Base-by-base conservation (phyloP, 2,888 invertebrate genomes). In the Achlya flavicornis region DNA sequence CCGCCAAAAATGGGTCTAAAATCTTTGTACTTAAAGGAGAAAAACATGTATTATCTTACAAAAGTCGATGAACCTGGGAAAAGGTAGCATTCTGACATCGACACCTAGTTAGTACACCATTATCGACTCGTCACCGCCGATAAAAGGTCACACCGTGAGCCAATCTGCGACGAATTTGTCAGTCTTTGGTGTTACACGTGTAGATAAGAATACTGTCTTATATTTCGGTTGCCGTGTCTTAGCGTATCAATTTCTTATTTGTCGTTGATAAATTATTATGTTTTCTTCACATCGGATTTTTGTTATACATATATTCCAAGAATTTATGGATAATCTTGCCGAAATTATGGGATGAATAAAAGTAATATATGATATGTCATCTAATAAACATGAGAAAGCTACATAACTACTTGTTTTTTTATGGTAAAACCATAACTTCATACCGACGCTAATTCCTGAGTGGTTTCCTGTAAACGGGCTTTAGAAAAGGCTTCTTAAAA, bases 161-260 rank as follows among this genome's bases (percentile, higher is more conserved):
- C 61, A 53, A 66, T 73, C 65, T 65, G 75, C 8, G 19, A 35
- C 67, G 68, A 79, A 81, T 84, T 81, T 82, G 80, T 82, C 82
- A 82, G 78, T 79, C 66, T 75, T 66, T 76, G 78, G 78, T 79
- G 73, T 62, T 78, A 83, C 79, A 79, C 81, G 79, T 76, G 82
- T 74, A 72, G 71, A 53, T 72, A 68, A 68, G 69, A 67, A 71
- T 70, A 61, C 59, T 53, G 70, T 62, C 66, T 75, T 73, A 68
- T 63, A 63, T 74, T 58, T 71, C 68, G 65, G 67, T 68, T 66
- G 67, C 60, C 68, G 46, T n/a, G 59, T 32, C 61, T 65, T 67
- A 46, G 32, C 58, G 33, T 61, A 61, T 61, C 60, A 60, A 60
- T 60, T 43, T 60, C 60, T 14, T 26, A 53, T 33, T 26, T 41